These are phyloP conservation scores for Ictidomys tridecemlineatus DNA, from an alignment of 2,113 vertebrate species.

Conservation along the genomic window DNA sequence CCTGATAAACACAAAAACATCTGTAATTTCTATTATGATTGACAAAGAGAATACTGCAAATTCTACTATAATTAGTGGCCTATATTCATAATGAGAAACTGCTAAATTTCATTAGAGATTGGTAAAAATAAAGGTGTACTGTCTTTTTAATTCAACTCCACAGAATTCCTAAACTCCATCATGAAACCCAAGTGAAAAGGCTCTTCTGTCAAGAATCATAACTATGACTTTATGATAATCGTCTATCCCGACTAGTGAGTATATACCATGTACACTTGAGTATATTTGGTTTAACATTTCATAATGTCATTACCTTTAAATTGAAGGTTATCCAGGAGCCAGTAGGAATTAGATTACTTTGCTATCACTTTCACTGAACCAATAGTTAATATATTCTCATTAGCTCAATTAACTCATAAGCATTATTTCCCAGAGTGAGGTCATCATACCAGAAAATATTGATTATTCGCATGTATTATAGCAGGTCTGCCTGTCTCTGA, in stretches of 20 bases:
- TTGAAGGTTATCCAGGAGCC: slow-evolving; percentile 52
- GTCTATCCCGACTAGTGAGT: neutral
- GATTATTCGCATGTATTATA: slow-evolving; percentile 53
- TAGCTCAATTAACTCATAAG: slow-evolving; percentile 67
- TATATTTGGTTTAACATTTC: slow-evolving; percentile 55
- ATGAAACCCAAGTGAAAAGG: neutral
- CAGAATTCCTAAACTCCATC: slow-evolving; percentile 31
- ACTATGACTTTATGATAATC: neutral
- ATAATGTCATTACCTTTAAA: slow-evolving; percentile 65
- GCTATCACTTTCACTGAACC: slow-evolving; percentile 63
- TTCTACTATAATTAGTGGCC: slow-evolving; percentile 19
- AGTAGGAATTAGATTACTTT: slow-evolving; percentile 67
- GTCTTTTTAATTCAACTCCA: slow-evolving; percentile 15
- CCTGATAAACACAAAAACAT: slow-evolving; percentile 31
- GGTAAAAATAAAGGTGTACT: neutral
- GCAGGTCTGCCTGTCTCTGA: slow-evolving; percentile 29
- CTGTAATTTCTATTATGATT: slow-evolving; percentile 23
- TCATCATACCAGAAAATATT: neutral
- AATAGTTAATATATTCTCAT: slow-evolving; percentile 75
- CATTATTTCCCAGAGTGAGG: slow-evolving; percentile 64
- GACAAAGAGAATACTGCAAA: neutral
- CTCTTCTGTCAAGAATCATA: neutral
- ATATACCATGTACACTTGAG: neutral
- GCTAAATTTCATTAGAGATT: slow-evolving; percentile 27
- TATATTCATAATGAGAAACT: slow-evolving; percentile 39